These are phyloP conservation scores for Tragelaphus eurycerus DNA, from an alignment of 2,797 vertebrate genomes.

Conservation along the genomic window DNA sequence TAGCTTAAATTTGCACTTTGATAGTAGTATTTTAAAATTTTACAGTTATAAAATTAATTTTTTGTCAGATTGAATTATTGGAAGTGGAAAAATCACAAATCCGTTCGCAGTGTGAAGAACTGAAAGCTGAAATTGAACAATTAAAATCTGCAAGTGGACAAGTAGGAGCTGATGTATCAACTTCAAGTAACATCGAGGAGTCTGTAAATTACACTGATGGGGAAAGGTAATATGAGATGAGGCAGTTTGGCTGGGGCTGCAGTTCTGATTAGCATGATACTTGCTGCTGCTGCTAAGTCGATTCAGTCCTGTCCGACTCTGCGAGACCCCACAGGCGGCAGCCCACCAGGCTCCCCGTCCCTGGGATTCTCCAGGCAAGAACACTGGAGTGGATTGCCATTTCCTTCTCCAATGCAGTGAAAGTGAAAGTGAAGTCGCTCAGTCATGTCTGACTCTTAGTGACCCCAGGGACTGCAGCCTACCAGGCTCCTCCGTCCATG, in stretches of 20 bases:
- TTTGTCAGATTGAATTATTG: conserved; percentile 85
- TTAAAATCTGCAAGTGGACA: conserved; percentile 84
- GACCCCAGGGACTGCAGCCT: too few relatives aligned
- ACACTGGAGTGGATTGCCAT: too few relatives aligned
- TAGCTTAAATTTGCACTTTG: conserved; percentile 17
- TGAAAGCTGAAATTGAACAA: conserved; percentile 85
- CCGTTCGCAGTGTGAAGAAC: conserved; percentile 82
- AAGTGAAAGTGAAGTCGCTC: too few relatives aligned
- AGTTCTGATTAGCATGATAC: not conserved
- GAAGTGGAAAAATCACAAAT: conserved; percentile 86
- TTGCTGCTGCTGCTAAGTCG: too few relatives aligned
- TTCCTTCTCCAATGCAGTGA: too few relatives aligned
- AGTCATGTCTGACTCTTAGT: too few relatives aligned
- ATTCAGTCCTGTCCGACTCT: too few relatives aligned
- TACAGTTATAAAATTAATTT: conserved; percentile 26
- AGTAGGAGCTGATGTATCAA: conserved; percentile 78
- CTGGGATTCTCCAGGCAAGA: too few relatives aligned
- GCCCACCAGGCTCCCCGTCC: too few relatives aligned
- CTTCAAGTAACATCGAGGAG: conserved; percentile 79
- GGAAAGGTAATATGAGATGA: conserved; percentile 72
- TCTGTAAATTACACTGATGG: conserved; percentile 78
- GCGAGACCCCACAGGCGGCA: too few relatives aligned
- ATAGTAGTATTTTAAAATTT: conserved; percentile 6
- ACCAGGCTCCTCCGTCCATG: too few relatives aligned
- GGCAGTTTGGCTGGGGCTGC: conserved; percentile 37